Percentiles rank a stretch among this genome's conserved stretches.
phyloP scores from a whole-genome alignment of 2,888 invertebrate species.

The Nesidiocoris tenuis region DNA sequence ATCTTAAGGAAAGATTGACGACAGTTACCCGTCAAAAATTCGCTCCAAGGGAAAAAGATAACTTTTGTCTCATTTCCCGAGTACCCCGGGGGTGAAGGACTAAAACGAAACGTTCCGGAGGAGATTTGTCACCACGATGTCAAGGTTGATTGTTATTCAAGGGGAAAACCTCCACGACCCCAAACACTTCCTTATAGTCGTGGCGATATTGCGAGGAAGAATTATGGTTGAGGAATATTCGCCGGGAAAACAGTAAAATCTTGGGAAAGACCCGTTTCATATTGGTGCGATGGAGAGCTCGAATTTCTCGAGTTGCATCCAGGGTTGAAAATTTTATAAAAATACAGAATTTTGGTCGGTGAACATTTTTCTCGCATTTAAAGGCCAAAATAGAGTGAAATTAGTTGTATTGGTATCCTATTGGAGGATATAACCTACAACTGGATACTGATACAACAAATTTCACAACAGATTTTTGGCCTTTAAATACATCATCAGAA shows the following conservation, averaged over 20 bases:
- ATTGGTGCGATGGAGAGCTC: no score
- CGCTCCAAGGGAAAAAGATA: not conserved
- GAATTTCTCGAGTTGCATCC: no score
- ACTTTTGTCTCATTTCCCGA: not conserved
- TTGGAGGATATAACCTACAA: no score
- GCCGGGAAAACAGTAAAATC: not conserved
- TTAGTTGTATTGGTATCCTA: no score
- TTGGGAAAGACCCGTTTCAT: not conserved
- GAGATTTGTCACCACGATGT: slow-evolving; percentile 39
- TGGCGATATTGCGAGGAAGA: slow-evolving; percentile 32
- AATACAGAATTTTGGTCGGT: no score
- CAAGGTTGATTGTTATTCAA: slow-evolving; percentile 39
- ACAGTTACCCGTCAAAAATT: not conserved
- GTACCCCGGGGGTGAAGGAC: not conserved
- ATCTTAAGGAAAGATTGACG: not conserved
- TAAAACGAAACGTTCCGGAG: not conserved
- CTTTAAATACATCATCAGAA: no score
- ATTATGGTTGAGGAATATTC: slow-evolving; percentile 30
- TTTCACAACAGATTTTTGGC: no score
- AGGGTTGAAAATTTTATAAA: no score
- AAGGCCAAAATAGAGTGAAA: no score
- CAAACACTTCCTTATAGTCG: not conserved
- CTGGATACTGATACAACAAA: no score
- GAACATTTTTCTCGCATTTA: no score
- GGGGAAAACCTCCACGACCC: slow-evolving; percentile 15